Evolutionary conservation across 2,113 vertebrate genomes (phyloP).

Genomic region (Tenebrosternarchus preto): DNA sequence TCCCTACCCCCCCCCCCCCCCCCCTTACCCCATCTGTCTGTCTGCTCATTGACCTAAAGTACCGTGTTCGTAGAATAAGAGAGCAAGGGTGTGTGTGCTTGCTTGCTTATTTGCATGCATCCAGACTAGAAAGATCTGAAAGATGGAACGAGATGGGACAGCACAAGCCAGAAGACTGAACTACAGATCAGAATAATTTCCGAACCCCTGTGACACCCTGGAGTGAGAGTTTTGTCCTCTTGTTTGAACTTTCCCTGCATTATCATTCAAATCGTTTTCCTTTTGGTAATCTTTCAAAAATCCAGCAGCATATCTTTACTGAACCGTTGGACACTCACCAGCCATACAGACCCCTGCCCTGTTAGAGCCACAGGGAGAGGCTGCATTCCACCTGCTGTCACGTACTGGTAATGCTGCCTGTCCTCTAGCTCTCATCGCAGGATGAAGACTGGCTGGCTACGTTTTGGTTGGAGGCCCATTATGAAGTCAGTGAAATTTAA

Average conservation of each 20-base stretch:
- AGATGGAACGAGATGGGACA: neutral
- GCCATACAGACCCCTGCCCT: neutral
- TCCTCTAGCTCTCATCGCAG: too few species aligned
- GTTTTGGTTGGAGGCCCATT: too few species aligned
- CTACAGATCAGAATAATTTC: conserved; percentile 49
- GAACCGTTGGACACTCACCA: too few species aligned
- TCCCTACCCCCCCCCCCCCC: neutral
- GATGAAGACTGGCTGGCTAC: too few species aligned
- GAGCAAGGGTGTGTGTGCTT: conserved; percentile 28
- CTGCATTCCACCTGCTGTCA: too few species aligned
- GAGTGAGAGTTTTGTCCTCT: conserved; percentile 33
- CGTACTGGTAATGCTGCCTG: too few species aligned
- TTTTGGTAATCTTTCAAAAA: neutral
- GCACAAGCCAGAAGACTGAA: neutral
- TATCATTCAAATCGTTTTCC: neutral
- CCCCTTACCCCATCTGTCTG: conserved; percentile 60
- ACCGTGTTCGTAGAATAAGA: conserved; percentile 59
- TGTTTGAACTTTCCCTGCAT: conserved; percentile 20
- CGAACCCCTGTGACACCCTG: too few species aligned
- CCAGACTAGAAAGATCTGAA: conserved; percentile 30
- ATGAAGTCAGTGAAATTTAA: too few species aligned
- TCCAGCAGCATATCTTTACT: too few species aligned
- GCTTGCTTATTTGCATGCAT: neutral
- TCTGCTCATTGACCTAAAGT: conserved; percentile 55
- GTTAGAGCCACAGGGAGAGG: too few species aligned